Conservation (phyloP, 2,113 vertebrate genomes). For the Dipodomys merriami region DNA sequence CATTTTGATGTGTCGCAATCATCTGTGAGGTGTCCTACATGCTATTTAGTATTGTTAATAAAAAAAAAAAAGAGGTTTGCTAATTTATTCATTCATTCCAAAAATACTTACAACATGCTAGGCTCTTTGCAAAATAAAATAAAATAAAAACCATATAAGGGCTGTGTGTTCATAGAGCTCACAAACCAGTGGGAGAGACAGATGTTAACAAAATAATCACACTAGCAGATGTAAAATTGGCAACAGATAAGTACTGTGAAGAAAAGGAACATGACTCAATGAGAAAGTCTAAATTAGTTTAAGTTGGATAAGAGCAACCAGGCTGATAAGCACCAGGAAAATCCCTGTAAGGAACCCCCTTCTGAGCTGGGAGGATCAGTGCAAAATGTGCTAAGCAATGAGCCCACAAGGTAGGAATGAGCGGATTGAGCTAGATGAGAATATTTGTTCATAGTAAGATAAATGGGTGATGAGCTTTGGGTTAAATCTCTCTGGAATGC, state of each 20-base stretch:
- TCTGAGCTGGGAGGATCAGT: neutral
- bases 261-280: neutral
- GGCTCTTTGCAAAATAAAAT: neutral
- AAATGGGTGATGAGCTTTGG: neutral
- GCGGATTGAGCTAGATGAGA: neutral
- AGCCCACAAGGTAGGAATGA: neutral
- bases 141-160: neutral
- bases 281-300: neutral
- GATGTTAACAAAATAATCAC: constrained; percentile 42
- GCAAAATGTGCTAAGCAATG: neutral
- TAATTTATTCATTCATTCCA: constrained; percentile 23
- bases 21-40: constrained; percentile 31
- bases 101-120: neutral
- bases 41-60: constrained; percentile 43
- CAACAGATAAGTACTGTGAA: neutral
- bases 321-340: neutral
- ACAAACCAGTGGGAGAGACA: neutral
- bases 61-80: constrained; percentile 41
- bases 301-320: neutral
- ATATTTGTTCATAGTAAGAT: neutral
- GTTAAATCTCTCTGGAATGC: neutral
- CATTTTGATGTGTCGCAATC: constrained; percentile 17
- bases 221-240: constrained; percentile 19
- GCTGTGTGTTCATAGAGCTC: neutral
- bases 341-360: neutral